phyloP scores from a whole-genome alignment of 2,113 vertebrate species.

The Rynchops niger region DNA sequence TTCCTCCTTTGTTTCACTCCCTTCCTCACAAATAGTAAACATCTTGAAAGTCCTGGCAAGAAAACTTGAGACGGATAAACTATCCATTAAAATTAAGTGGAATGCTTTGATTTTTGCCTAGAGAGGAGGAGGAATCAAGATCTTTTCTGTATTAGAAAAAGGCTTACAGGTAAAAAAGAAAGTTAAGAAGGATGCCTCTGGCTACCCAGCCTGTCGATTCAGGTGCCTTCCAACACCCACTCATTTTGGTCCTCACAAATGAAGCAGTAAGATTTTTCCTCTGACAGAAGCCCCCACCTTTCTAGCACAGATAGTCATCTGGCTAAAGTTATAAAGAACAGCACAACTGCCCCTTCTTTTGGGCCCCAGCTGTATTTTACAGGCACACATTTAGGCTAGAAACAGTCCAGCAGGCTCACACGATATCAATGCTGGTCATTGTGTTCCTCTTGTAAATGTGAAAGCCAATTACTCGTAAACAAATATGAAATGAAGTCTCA shows the following conservation, averaged over 20 bases:
- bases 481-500: background rate
- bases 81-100: constrained; percentile 4
- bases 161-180: background rate
- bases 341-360: background rate
- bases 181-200: background rate
- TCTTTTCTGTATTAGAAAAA: background rate
- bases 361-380: constrained; percentile 2
- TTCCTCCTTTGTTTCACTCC: background rate
- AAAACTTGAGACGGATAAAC: background rate
- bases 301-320: background rate
- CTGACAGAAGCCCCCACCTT: background rate
- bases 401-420: background rate
- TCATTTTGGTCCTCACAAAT: background rate
- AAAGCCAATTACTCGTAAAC: background rate
- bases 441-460: background rate
- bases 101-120: constrained; percentile 60
- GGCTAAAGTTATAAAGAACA: background rate
- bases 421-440: background rate
- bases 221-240: background rate
- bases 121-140: background rate
- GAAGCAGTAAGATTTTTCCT: background rate
- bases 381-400: background rate
- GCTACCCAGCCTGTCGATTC: background rate
- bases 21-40: background rate
- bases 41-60: background rate